phyloP scores from a whole-genome alignment of 2,888 invertebrate genomes.

The Erynnis tages region DNA sequence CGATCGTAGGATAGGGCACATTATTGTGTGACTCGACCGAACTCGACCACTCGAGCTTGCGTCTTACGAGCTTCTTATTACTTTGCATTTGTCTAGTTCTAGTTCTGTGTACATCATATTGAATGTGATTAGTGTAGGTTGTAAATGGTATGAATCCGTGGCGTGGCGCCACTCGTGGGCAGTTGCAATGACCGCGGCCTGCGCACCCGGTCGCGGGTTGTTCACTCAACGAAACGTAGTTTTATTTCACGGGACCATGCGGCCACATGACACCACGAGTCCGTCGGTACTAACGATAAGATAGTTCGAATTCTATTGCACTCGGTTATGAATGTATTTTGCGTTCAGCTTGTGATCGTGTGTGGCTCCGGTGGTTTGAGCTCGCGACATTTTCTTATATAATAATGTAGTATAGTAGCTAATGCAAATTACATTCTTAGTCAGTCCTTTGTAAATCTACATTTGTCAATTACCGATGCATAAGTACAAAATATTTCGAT shows the following conservation, averaged over 20 bases:
- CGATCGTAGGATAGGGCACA: neutral
- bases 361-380: slow-evolving; percentile 19
- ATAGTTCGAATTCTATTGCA: slow-evolving; percentile 19
- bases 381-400: neutral
- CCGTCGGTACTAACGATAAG: slow-evolving; percentile 13
- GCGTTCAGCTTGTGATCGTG: slow-evolving; percentile 5
- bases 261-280: slow-evolving; percentile 19
- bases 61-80: slow-evolving; percentile 10
- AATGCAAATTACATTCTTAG: neutral
- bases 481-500: slow-evolving; percentile 25
- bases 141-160: slow-evolving; percentile 7
- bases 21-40: neutral
- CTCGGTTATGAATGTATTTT: neutral
- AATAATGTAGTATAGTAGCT: neutral
- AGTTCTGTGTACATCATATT: slow-evolving; percentile 10
- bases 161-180: slow-evolving; percentile 4
- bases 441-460: slow-evolving; percentile 18
- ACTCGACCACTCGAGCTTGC: neutral
- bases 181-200: neutral
- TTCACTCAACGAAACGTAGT: neutral
- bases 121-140: slow-evolving; percentile 14
- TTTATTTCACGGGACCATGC: slow-evolving; percentile 15
- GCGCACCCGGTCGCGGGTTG: neutral
- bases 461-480: slow-evolving; percentile 27
- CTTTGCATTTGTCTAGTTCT: slow-evolving; percentile 21